phyloP scores from a whole-genome alignment of 2,113 vertebrate species.

The Daphoenositta chrysoptera region DNA sequence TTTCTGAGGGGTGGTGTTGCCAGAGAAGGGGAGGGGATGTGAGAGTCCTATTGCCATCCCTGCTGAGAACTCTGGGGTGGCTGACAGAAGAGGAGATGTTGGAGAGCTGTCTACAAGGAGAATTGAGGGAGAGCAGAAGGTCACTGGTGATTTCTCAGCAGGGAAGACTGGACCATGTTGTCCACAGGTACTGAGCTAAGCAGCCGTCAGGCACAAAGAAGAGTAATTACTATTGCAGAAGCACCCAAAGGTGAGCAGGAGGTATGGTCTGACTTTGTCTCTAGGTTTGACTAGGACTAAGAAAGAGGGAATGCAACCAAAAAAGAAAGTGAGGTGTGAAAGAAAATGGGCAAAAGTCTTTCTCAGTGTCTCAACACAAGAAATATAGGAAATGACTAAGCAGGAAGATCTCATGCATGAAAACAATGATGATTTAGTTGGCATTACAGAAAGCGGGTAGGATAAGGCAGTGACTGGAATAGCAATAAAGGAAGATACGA shows the following conservation, averaged over 20 bases:
- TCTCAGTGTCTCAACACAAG: background rate
- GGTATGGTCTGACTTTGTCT: background rate
- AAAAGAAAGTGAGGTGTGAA: background rate
- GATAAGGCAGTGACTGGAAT: constrained; percentile 39
- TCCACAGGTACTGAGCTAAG: background rate
- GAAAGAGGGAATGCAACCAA: background rate
- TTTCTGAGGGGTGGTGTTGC: background rate
- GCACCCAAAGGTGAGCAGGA: background rate
- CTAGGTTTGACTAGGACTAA: background rate
- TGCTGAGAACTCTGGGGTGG: background rate
- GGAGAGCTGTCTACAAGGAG: background rate
- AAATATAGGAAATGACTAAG: constrained; percentile 18
- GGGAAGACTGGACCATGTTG: background rate
- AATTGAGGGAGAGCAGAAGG: background rate
- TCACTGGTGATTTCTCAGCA: background rate
- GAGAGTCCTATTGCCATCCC: background rate
- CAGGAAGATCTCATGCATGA: constrained; percentile 43
- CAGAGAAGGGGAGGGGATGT: background rate
- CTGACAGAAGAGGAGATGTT: background rate
- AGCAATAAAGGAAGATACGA: constrained; percentile 5
- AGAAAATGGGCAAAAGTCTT: background rate
- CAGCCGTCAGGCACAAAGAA: background rate
- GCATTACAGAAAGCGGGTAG: background rate
- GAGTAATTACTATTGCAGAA: background rate
- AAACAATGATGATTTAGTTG: constrained; percentile 42